phyloP scores from a whole-genome alignment of 2,797 vertebrate species.

The Syndactyla subalaris region DNA sequence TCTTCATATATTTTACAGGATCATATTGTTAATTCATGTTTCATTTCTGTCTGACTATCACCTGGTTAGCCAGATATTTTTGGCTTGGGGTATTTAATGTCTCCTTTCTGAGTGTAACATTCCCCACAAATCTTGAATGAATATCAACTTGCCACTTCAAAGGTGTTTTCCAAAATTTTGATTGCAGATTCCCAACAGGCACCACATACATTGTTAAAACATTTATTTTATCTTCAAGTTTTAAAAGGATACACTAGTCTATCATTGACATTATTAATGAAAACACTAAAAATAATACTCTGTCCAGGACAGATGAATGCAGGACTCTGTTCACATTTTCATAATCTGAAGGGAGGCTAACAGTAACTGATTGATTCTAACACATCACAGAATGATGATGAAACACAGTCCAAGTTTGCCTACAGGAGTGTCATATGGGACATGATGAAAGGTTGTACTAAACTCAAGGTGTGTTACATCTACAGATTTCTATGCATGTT shows the following conservation, averaged over 20 bases:
- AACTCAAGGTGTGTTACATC: not conserved
- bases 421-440: not conserved
- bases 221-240: not conserved
- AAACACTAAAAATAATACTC: not conserved
- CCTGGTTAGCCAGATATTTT: not conserved
- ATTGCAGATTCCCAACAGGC: not conserved
- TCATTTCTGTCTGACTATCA: not conserved
- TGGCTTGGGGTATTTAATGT: not conserved
- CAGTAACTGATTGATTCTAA: not conserved
- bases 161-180: not conserved
- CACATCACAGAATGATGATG: not conserved
- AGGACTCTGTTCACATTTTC: not conserved
- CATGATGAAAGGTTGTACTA: not conserved
- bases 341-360: not conserved
- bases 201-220: not conserved
- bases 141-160: not conserved
- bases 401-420: not conserved
- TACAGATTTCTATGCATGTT: not conserved
- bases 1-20: not conserved
- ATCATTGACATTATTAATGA: not conserved
- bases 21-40: not conserved
- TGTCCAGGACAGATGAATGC: not conserved
- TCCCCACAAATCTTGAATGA: not conserved
- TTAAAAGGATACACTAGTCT: not conserved
- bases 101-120: not conserved